phyloP scores from a whole-genome alignment of 2,797 vertebrate species.

The Gila robusta region DNA sequence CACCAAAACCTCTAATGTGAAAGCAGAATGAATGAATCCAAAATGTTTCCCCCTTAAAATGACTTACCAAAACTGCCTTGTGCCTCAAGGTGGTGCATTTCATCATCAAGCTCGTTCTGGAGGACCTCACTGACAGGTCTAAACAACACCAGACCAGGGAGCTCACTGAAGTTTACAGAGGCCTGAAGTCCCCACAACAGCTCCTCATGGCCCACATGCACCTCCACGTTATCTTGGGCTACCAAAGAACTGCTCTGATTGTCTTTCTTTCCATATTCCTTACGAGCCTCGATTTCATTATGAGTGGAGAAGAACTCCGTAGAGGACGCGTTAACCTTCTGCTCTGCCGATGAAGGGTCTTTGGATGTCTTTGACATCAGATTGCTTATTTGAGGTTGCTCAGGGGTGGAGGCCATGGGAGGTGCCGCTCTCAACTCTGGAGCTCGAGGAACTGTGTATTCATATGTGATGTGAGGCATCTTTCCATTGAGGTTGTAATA shows the following conservation, averaged over 20 bases:
- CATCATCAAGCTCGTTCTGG: slow-evolving; percentile 73
- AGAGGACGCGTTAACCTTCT: slow-evolving; percentile 37
- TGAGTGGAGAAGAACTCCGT: slow-evolving; percentile 47
- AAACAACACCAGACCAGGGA: slow-evolving; percentile 66
- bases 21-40: background rate
- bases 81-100: slow-evolving; percentile 61
- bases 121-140: slow-evolving; percentile 64
- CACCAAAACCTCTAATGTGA: background rate
- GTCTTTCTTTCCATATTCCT: slow-evolving; percentile 14
- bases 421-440: slow-evolving; percentile 59
- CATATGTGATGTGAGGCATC: slow-evolving; percentile 87
- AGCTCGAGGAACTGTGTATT: slow-evolving; percentile 84
- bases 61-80: slow-evolving; percentile 72
- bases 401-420: slow-evolving; percentile 66
- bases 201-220: slow-evolving; percentile 34
- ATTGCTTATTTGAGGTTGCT: slow-evolving; percentile 65
- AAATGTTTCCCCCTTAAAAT: background rate
- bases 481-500: slow-evolving; percentile 93
- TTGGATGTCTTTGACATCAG: slow-evolving; percentile 55
- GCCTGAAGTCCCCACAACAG: slow-evolving; percentile 62
- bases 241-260: slow-evolving; percentile 66
- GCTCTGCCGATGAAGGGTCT: slow-evolving; percentile 15
- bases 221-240: slow-evolving; percentile 47
- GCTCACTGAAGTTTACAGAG: slow-evolving; percentile 68
- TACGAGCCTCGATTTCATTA: slow-evolving; percentile 62